Percentiles rank a stretch among this genome's conserved stretches.
Evolutionary conservation across 1,140 invertebrate species (phyloP).

Genomic region (Drosophila cardini): DNA sequence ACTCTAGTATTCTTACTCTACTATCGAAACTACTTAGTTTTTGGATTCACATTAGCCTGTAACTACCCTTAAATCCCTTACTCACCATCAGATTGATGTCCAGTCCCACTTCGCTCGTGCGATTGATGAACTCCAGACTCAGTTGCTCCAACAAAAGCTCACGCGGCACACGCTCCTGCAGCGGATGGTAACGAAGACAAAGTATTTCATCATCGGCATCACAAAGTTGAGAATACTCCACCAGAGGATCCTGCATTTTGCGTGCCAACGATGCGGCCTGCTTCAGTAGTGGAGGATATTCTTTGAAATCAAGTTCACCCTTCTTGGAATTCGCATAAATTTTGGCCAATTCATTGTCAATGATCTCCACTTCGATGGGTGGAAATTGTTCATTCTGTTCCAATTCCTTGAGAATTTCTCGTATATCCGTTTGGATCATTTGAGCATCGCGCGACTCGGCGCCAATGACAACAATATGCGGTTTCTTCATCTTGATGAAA

Average conservation of each 20-base stretch:
- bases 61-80: too few relatives aligned
- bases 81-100: conserved; percentile 96
- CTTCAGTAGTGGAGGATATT: conserved; percentile 94
- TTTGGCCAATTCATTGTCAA: conserved; percentile 96
- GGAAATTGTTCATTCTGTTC: conserved; percentile 95
- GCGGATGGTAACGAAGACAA: conserved; percentile 95
- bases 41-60: too few relatives aligned
- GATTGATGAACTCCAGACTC: conserved; percentile 95
- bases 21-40: too few relatives aligned
- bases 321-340: conserved; percentile 96
- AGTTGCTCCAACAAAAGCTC: conserved; percentile 94
- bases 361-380: conserved; percentile 93
- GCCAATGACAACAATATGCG: conserved; percentile 96
- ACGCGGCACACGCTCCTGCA: conserved; percentile 94
- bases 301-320: conserved; percentile 94
- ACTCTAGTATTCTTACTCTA: too few relatives aligned
- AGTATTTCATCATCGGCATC: conserved; percentile 98
- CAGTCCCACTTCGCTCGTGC: conserved; percentile 99
- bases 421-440: conserved; percentile 94
- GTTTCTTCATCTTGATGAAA: conserved; percentile 96
- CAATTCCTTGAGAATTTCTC: conserved; percentile 90
- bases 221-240: conserved; percentile 98
- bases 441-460: conserved; percentile 95
- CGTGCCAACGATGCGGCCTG: conserved; percentile 97
- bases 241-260: conserved; percentile 96